Base-by-base conservation (phyloP, 2,888 invertebrate species). In the Drosophila prolongata region DNA sequence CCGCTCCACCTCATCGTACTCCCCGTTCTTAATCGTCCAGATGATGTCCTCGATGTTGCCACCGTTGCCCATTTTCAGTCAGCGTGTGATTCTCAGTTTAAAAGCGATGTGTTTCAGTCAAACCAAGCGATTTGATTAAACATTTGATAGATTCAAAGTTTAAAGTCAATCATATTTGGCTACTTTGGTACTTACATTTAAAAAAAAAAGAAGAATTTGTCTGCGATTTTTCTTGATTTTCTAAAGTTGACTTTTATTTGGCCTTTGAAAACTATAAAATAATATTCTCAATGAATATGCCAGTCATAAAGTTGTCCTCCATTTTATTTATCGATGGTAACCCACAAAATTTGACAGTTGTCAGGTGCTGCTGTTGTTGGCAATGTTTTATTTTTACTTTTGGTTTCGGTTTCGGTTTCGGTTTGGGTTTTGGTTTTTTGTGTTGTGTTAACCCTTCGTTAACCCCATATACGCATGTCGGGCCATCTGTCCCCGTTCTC, bases 291-390 rank as follows among this genome's bases (percentile, higher is more conserved):
- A n/a, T 11, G 37, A 24, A 11, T 16, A 6, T 42, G 44, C 11
- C 16, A 10, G 14, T 6, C 47, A 34, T 34, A 47, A 47, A 47
- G 24, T 55, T 37, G 19, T 13, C 30, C 40, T 24, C 58, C 69
- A 52, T 74, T 44, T 70, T 68, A 71, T 76, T 86, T 82, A 82
- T 87, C 78, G 81, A 71, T 73, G 80, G 69, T 61, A 65, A 49
- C 67, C 67, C 75, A 70, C 77, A 68, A 70, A 76, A 79, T 71
- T 80, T 84, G 81, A 77, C 85, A 80, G 69, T 75, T 78, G 69
- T 50, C 85, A 78, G 65, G 54, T 83, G 83, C 40, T 10, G 65
- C 19, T 61, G 73, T 11, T 64, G 50, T 53, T 64, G 34, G 50
- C 47, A 34, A 34, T 47, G 47, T 47, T 47, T 47, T 27, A 47